Evolutionary conservation across 2,888 invertebrate genomes (phyloP).

Genomic region (Spialia ferax): DNA sequence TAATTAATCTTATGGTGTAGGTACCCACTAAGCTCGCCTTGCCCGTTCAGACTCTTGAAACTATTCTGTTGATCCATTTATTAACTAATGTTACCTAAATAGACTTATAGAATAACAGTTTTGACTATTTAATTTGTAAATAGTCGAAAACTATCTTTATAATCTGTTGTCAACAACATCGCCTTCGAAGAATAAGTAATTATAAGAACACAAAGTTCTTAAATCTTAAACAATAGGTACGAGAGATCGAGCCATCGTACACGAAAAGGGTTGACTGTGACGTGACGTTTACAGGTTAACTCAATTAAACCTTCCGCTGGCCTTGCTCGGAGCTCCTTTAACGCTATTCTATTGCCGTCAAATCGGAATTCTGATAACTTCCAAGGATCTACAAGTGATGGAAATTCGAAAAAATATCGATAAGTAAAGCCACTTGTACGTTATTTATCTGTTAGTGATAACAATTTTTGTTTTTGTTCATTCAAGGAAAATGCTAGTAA

Average conservation of each 20-base stretch:
- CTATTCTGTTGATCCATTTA: no score
- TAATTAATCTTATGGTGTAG: neutral
- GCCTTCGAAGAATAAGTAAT: neutral
- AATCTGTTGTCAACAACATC: neutral
- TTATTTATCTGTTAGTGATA: no score
- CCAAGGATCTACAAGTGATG: neutral
- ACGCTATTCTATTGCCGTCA: constrained; percentile 44
- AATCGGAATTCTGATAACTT: constrained; percentile 41
- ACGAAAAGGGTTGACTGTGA: constrained; percentile 61
- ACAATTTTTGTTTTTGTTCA: neutral
- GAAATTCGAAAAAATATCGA: no score
- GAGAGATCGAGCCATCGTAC: neutral
- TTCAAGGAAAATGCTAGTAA: neutral
- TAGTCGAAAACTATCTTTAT: no score
- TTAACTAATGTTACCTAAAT: no score
- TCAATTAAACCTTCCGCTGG: constrained; percentile 70
- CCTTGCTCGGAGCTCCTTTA: constrained; percentile 62
- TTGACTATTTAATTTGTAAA: no score
- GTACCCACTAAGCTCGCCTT: no score
- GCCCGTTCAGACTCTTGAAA: no score
- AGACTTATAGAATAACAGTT: no score
- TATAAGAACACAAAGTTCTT: neutral
- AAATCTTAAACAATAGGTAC: constrained; percentile 9
- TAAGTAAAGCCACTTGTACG: no score
- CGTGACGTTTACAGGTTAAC: constrained; percentile 77